A percentile compares a stretch with the other conserved stretches of the same genome.
Evolutionary conservation across 2,797 vertebrate genomes (phyloP).

Genomic region (Amazonetta brasiliensis): DNA sequence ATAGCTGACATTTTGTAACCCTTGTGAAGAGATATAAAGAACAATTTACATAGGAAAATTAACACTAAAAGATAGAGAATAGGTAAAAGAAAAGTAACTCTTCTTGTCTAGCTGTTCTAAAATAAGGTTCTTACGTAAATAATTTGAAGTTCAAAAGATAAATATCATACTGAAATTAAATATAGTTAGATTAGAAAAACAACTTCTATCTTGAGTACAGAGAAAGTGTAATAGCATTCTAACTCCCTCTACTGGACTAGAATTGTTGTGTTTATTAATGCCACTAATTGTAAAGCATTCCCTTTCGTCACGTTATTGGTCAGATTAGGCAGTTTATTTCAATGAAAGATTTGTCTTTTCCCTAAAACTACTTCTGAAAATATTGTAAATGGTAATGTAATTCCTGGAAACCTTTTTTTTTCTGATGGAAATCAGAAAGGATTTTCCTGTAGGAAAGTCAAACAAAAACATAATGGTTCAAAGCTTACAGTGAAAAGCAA

Average conservation of each 20-base stretch:
- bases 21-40: not conserved
- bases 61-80: not conserved
- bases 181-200: not conserved
- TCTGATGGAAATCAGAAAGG: not conserved
- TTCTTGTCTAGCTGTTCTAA: not conserved
- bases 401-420: not conserved
- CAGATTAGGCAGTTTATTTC: not conserved
- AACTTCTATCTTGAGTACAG: not conserved
- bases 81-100: not conserved
- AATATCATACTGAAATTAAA: not conserved
- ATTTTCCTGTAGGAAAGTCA: not conserved
- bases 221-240: conserved; percentile 18
- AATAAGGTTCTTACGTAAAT: not conserved
- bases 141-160: not conserved
- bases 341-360: not conserved
- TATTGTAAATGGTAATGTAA: not conserved
- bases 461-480: not conserved
- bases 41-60: not conserved
- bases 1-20: not conserved
- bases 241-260: conserved; percentile 66
- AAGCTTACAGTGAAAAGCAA: not conserved
- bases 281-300: not conserved
- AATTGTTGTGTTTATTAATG: not conserved
- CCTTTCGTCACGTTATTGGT: not conserved
- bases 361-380: not conserved